Evolutionary conservation across 2,113 vertebrate genomes (phyloP), one percentile per base, ranked within the genome.

Genomic region (Crotophaga sulcirostris): DNA sequence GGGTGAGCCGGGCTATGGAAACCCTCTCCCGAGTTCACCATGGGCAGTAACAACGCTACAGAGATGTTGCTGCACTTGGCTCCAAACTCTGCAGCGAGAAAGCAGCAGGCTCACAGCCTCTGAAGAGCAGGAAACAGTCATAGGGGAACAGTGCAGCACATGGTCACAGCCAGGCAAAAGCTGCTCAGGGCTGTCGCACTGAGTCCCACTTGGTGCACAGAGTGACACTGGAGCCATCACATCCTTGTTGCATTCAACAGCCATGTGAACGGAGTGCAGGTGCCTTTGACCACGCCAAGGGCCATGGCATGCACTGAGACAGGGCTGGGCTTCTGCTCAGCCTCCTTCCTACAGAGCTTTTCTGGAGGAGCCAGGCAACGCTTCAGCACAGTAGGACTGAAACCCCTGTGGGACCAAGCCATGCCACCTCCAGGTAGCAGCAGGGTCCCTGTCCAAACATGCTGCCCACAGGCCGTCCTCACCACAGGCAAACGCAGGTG

Each of bases 181-280:
- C 70, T 8, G 9, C 7, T 33, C 3, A 0, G 16, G 58, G 29
- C 59, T 63, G 52, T 73, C 1, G 3, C 9, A 31, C 40, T 44
- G 54, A 82, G 51, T n/a, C 31, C 73, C 60, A 67, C 21, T 13
- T 0, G 0, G 56, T 7, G 18, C 40, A 60, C 24, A 33, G 31
- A 31, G 18, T 18, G 52, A 49, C 28, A n/a, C 5, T 4, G 19
- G 44, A 54, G 33, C 34, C 62, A 47, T 9, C 25, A 2, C 21
- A 40, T 13, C 33, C 7, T 4, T 0, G 0, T 9, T 0, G 2
- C 8, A 7, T 47, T 64, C 49, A 55, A 49, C 8, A 38, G 34
- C 47, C 6, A 0, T 0, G 10, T 2, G 4, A 69, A 45, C 1
- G 2, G 56, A 78, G 16, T 6, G 2, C 6, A 6, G 0, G 0